A percentile compares a stretch with the other conserved stretches of the same genome.
phyloP scores from a whole-genome alignment of 1,140 invertebrate genomes.

The Atta colombica region DNA sequence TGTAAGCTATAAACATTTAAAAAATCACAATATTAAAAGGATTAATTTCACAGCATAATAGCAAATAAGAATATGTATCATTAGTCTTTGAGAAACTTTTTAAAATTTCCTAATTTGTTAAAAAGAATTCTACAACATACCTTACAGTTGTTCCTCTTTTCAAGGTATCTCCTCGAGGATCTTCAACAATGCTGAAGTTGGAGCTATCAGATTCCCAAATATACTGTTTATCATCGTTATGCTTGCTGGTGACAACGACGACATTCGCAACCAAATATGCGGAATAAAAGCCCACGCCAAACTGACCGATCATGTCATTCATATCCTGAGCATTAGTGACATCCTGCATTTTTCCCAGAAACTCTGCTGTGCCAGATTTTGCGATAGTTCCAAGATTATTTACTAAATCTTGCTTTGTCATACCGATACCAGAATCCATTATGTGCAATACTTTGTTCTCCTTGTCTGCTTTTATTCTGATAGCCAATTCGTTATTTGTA shows the following conservation, averaged over 20 bases:
- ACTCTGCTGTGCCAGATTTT: constrained; percentile 99
- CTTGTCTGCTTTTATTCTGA: constrained; percentile 98
- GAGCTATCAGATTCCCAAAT: constrained; percentile 99
- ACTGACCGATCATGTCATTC: constrained; percentile 97
- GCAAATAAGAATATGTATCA: neutral
- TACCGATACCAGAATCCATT: constrained; percentile 98
- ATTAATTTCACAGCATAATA: neutral
- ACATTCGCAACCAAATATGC: constrained; percentile 97
- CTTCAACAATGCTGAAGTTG: constrained; percentile 95
- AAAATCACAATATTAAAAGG: neutral
- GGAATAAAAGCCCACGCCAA: constrained; percentile 99
- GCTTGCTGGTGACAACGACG: constrained; percentile 97
- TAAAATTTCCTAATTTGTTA: neutral
- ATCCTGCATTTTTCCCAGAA: constrained; percentile 97
- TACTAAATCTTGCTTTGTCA: constrained; percentile 98
- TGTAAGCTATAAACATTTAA: constrained; percentile 89
- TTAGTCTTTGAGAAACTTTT: neutral
- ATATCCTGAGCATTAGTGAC: constrained; percentile 88
- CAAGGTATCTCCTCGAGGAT: constrained; percentile 97
- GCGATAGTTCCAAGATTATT: constrained; percentile 99
- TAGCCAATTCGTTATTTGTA: constrained; percentile 93
- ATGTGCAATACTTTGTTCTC: constrained; percentile 98
- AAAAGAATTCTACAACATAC: constrained; percentile 61
- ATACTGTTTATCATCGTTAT: constrained; percentile 98
- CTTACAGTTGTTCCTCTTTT: constrained; percentile 92